These are phyloP conservation scores for Automeris io DNA, from an alignment of 2,888 invertebrate species.

Conservation along the genomic window DNA sequence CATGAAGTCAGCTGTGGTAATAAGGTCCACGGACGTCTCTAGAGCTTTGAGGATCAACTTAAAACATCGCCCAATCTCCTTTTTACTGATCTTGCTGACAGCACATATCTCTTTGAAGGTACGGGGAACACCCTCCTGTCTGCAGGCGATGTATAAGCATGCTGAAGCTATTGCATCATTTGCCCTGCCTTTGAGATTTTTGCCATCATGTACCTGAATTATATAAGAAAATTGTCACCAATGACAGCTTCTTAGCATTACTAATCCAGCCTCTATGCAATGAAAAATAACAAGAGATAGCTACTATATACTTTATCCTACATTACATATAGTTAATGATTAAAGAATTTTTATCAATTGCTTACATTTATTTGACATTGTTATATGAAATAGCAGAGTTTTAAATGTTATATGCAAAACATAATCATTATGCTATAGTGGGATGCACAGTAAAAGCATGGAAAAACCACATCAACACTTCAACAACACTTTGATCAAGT, in stretches of 20 bases:
- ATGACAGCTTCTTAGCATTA: background rate
- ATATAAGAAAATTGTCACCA: constrained; percentile 2
- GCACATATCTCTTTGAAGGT: constrained; percentile 99
- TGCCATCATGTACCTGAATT: constrained; percentile 90
- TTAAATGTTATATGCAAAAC: no score
- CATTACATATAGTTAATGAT: no score
- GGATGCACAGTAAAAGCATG: no score
- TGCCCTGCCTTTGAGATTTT: constrained; percentile 95
- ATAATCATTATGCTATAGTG: no score
- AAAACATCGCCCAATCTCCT: constrained; percentile 99
- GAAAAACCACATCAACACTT: no score
- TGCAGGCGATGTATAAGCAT: constrained; percentile 98
- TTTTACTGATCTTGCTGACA: constrained; percentile 98
- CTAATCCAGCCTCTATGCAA: no score
- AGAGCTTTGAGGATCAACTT: constrained; percentile 96
- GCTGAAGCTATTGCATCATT: constrained; percentile 99
- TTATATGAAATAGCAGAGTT: no score
- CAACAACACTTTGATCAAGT: no score
- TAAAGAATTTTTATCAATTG: no score
- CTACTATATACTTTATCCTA: no score
- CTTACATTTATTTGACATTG: no score
- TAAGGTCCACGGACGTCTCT: constrained; percentile 97
- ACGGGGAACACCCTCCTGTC: constrained; percentile 98
- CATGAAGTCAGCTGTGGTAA: constrained; percentile 99
- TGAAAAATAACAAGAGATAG: no score